Conservation (phyloP, 2,888 invertebrate species). For the Cheilosia impressa region DNA sequence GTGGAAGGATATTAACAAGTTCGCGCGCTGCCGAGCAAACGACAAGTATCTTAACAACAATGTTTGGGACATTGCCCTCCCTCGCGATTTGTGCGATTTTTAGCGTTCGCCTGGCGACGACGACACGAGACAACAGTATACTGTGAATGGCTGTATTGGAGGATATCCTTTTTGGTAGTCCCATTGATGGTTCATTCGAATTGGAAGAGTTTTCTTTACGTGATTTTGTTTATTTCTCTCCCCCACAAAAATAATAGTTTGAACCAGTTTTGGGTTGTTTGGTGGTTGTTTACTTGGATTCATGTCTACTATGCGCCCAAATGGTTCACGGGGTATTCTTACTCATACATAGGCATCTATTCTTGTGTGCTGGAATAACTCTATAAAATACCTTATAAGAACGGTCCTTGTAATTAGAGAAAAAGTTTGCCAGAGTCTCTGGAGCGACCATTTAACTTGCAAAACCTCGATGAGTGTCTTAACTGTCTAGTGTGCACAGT, state of each 20-base stretch:
- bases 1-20: constrained; percentile 33
- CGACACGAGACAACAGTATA: constrained; percentile 57
- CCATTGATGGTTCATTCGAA: constrained; percentile 32
- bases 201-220: constrained; percentile 12
- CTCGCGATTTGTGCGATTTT: constrained; percentile 56
- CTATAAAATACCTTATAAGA: no score
- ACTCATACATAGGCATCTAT: no score
- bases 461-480: no score
- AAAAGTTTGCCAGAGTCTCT: no score
- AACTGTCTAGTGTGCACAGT: no score
- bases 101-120: constrained; percentile 62
- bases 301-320: not conserved
- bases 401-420: no score
- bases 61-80: constrained; percentile 72
- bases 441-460: no score
- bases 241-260: constrained; percentile 30
- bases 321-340: not conserved
- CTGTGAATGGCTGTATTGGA: constrained; percentile 47
- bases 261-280: constrained; percentile 20
- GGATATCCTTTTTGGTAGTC: constrained; percentile 42
- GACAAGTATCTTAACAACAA: constrained; percentile 64
- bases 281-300: not conserved
- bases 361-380: no score
- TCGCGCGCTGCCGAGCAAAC: constrained; percentile 34
- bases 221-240: constrained; percentile 6